Evolutionary conservation across 92 coral and sea anemone species (phyloP).

Genomic region (Montipora capitata): DNA sequence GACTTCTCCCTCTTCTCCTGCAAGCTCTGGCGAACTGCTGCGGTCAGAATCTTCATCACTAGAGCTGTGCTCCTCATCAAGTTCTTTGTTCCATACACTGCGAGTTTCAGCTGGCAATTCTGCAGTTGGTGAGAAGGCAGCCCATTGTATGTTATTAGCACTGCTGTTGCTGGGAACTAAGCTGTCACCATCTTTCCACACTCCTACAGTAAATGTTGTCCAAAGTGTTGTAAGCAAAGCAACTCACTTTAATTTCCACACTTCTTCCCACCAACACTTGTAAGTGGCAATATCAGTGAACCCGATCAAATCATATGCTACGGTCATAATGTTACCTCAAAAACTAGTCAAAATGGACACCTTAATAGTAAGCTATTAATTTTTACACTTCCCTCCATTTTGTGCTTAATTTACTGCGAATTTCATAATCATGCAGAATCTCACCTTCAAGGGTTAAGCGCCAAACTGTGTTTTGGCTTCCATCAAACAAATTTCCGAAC

Average conservation of each 20-base stretch:
- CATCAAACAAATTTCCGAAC: too few species aligned
- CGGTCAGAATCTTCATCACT: constrained; percentile 92
- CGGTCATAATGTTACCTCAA: too few species aligned
- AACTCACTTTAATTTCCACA: background rate
- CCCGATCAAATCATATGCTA: too few species aligned
- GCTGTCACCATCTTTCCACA: constrained; percentile 17
- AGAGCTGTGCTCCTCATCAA: constrained; percentile 90
- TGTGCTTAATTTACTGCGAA: too few species aligned
- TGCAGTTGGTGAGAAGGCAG: constrained; percentile 64
- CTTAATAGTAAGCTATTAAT: too few species aligned
- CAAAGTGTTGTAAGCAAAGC: background rate
- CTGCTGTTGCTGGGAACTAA: background rate
- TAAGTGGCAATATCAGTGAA: too few species aligned
- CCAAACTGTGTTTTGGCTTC: too few species aligned
- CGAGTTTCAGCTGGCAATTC: constrained; percentile 14
- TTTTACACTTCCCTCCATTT: too few species aligned
- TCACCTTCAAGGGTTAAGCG: too few species aligned
- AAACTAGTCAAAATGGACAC: too few species aligned
- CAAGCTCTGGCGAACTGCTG: constrained; percentile 86
- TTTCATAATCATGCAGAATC: too few species aligned
- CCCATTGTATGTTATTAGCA: constrained; percentile 65
- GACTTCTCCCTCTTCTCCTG: constrained; percentile 89
- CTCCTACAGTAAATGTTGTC: constrained; percentile 9
- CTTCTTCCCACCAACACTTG: too few species aligned
- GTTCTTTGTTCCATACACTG: constrained; percentile 50